These are phyloP conservation scores for Melanotaenia boesemani DNA, from an alignment of 2,797 vertebrate species.

Conservation along the genomic window DNA sequence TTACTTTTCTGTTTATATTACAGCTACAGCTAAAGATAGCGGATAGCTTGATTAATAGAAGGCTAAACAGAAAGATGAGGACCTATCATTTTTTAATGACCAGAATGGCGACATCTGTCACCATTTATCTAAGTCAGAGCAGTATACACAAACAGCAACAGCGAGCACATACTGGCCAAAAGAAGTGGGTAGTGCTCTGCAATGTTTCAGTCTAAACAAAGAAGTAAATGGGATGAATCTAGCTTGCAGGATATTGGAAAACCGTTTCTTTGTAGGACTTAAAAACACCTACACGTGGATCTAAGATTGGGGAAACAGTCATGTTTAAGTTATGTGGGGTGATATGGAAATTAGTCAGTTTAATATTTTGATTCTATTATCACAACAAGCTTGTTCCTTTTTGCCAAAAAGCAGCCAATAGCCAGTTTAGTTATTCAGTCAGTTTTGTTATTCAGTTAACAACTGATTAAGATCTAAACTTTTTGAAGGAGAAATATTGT, in stretches of 20 bases:
- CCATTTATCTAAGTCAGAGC: slow-evolving; percentile 33
- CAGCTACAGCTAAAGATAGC: slow-evolving; percentile 58
- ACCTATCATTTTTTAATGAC: slow-evolving; percentile 54
- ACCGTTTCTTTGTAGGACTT: background rate
- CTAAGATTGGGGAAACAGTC: background rate
- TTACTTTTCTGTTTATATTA: slow-evolving; percentile 45
- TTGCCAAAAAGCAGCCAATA: background rate
- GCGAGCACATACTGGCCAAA: background rate
- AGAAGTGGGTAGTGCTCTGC: background rate
- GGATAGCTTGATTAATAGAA: slow-evolving; percentile 55
- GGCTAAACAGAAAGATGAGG: slow-evolving; percentile 56
- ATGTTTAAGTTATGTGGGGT: background rate
- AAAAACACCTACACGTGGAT: slow-evolving; percentile 1
- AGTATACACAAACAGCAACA: slow-evolving; percentile 15
- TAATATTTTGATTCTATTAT: background rate
- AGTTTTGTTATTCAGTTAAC: slow-evolving; percentile 16
- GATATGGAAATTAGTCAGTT: background rate
- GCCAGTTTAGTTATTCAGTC: background rate
- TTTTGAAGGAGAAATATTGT: slow-evolving; percentile 17
- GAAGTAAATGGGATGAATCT: slow-evolving; percentile 2
- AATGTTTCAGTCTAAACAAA: background rate
- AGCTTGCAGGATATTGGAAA: background rate
- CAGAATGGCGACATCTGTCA: slow-evolving; percentile 49
- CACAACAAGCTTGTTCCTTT: background rate
- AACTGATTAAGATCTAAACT: slow-evolving; percentile 28